Evolutionary conservation across 2,113 vertebrate genomes (phyloP).

Genomic region (Odobenus rosmarus): DNA sequence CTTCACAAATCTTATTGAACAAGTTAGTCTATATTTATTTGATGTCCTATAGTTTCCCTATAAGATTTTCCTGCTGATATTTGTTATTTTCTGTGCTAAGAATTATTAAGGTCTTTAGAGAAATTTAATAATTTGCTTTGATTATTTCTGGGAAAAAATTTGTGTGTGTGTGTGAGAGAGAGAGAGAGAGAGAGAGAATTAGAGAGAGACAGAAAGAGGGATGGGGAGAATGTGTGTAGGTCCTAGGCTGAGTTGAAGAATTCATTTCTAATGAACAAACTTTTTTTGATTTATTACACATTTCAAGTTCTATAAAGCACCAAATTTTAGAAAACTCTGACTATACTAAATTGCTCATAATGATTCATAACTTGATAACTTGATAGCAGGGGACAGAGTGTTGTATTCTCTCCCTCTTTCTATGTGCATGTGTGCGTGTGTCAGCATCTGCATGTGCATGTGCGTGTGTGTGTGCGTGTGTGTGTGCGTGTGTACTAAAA

Average conservation of each 20-base stretch:
- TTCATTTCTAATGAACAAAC: background rate
- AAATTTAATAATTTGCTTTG: background rate
- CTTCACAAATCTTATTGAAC: background rate
- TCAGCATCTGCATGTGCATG: background rate
- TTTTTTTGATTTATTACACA: background rate
- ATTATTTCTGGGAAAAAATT: background rate
- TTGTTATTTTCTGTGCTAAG: background rate
- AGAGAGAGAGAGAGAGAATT: background rate
- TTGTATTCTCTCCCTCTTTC: background rate
- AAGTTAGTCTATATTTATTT: background rate
- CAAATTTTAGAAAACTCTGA: background rate
- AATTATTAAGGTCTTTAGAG: background rate
- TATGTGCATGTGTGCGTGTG: background rate
- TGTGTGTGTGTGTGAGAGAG: background rate
- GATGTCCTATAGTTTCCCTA: background rate
- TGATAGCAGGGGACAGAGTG: background rate
- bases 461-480: background rate
- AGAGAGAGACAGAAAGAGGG: background rate
- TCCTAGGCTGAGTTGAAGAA: background rate
- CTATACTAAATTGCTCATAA: background rate
- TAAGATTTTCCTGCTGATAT: background rate
- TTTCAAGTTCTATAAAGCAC: background rate
- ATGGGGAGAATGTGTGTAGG: background rate
- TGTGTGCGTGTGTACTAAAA: background rate
- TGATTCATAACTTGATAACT: background rate